phyloP scores from a whole-genome alignment of 2,888 invertebrate species.

The Gerris lacustris region DNA sequence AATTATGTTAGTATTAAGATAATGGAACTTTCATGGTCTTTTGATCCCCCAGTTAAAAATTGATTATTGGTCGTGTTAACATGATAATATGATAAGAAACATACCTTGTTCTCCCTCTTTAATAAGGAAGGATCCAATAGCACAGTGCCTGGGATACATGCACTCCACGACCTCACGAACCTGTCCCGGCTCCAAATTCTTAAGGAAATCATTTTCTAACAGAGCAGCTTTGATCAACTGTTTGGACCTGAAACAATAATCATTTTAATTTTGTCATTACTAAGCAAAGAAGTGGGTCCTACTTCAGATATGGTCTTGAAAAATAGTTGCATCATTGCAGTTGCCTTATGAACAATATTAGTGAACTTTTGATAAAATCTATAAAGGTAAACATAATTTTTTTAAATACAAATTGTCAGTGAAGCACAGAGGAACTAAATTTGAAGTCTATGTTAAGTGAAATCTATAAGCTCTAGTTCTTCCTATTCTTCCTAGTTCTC shows the following conservation, averaged over 20 bases:
- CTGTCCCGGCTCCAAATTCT: slow-evolving; percentile 50
- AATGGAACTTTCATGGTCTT: no score
- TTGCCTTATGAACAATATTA: neutral
- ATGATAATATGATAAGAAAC: neutral
- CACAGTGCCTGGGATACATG: slow-evolving; percentile 47
- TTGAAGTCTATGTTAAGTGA: no score
- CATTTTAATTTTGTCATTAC: neutral
- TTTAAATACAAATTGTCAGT: no score
- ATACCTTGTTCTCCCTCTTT: slow-evolving; percentile 48
- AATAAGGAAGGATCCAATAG: slow-evolving; percentile 45
- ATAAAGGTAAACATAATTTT: neutral
- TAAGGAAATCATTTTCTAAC: slow-evolving; percentile 53
- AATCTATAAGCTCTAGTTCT: no score
- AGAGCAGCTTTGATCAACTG: slow-evolving; percentile 54
- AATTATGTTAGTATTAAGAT: no score
- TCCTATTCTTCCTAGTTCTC: no score
- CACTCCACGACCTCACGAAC: slow-evolving; percentile 54
- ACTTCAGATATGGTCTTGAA: neutral
- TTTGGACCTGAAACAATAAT: slow-evolving; percentile 42
- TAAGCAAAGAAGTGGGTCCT: neutral
- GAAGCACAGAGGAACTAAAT: no score
- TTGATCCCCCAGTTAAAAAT: no score
- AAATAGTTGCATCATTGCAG: neutral
- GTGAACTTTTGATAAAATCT: neutral
- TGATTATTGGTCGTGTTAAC: no score